These are phyloP conservation scores for Fissipunctia ypsillon DNA, from an alignment of 2,888 invertebrate species.

Conservation along the genomic window DNA sequence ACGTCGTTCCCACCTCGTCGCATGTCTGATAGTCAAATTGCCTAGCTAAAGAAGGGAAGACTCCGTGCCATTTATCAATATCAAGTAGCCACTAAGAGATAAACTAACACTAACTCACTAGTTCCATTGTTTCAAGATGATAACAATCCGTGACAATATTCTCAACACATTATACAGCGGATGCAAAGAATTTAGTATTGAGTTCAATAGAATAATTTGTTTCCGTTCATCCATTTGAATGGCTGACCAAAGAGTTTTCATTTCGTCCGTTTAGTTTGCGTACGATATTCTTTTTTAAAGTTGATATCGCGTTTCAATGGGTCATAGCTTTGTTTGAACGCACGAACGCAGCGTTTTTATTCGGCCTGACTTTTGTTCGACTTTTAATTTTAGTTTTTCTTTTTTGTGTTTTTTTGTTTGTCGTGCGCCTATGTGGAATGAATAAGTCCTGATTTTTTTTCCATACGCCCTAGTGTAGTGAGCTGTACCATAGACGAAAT, in stretches of 20 bases:
- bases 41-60: not conserved
- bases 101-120: slow-evolving; percentile 8
- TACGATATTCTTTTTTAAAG: slow-evolving; percentile 38
- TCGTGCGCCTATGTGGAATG: not conserved
- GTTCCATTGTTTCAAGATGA: slow-evolving; percentile 54
- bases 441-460: not conserved
- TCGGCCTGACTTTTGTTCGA: slow-evolving; percentile 26
- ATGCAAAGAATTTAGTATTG: slow-evolving; percentile 65
- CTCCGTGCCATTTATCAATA: not conserved
- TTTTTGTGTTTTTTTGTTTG: slow-evolving; percentile 7
- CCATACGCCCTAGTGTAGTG: not conserved
- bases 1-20: too few species aligned
- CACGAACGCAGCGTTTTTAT: slow-evolving; percentile 30
- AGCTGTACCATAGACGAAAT: not conserved
- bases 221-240: slow-evolving; percentile 76
- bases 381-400: slow-evolving; percentile 21
- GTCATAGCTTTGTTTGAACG: slow-evolving; percentile 18
- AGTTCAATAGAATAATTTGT: slow-evolving; percentile 80
- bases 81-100: not conserved
- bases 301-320: slow-evolving; percentile 48
- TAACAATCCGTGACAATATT: slow-evolving; percentile 32
- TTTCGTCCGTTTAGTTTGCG: slow-evolving; percentile 49
- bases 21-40: not conserved
- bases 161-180: slow-evolving; percentile 53
- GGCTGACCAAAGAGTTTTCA: slow-evolving; percentile 65